Evolutionary conservation across 2,113 vertebrate genomes (phyloP), one percentile per base, ranked within the genome.

Genomic region (Heterotis niloticus): DNA sequence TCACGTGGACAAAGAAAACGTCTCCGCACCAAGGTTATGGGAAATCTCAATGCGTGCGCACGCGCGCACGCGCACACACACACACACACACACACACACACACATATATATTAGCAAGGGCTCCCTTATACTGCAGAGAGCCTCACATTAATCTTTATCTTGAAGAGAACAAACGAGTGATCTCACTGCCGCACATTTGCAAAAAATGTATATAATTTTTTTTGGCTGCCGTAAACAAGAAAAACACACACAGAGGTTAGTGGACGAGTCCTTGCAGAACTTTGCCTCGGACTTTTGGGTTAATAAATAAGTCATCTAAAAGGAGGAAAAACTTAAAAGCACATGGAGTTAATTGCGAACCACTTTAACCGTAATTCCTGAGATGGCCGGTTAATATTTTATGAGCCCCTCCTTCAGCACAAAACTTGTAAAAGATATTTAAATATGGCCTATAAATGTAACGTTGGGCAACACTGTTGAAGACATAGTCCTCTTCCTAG

Each of bases 361-460:
- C 91, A 91, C 91, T 93, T 91, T 92, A 93, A 93, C 91, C 93
- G 93, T 92, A 91, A 93, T 92, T 93, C 89, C 91, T 93, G 89
- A 92, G 88, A 88, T 85, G 82, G 84, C 87, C 87, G 81, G 85
- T 93, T 89, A 93, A 93, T 92, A 91, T 90, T 92, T 92, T 80
- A 93, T 92, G 88, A 89, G 78, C 80, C 81, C 87, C 86, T 84
- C 81, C 79, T 82, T 66, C 75, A 70, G 4, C 66, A 23, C 66
- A 5, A 78, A 78, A 80, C 64, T 72, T 74, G 64, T 78, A 77
- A 75, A 54, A 81, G 75, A 51, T 77, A 64, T 82, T 74, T 81
- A 84, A 81, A 83, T 83, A 76, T 79, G 68, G 76, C 72, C 72
- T 74, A 57, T 74, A 57, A 24, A 60, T 28, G 14, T 29, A 14